Percentiles rank a stretch among this genome's conserved stretches.
Conservation (phyloP, 2,113 vertebrate species). For the Seriola quinqueradiata region DNA sequence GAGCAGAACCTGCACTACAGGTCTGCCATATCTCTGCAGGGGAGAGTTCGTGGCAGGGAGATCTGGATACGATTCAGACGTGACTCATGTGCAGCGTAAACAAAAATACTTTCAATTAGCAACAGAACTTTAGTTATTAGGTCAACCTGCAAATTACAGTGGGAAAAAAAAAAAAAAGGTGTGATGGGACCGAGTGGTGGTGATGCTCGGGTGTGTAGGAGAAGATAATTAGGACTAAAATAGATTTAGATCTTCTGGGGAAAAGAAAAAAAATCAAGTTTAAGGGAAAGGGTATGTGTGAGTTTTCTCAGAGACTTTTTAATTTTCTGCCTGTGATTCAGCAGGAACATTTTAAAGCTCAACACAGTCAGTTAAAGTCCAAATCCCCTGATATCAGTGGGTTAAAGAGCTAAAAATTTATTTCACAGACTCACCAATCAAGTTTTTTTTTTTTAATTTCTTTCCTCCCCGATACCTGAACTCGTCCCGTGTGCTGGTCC, state of each 20-base stretch:
- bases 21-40: too few species aligned
- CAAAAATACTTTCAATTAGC: not conserved
- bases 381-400: too few species aligned
- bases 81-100: not conserved
- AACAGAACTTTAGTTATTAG: not conserved
- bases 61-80: not conserved
- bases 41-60: not conserved
- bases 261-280: not conserved
- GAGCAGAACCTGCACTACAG: not conserved
- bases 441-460: too few species aligned
- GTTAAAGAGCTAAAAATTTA: too few species aligned
- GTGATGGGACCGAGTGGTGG: too few species aligned
- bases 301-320: not conserved
- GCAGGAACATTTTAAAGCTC: too few species aligned
- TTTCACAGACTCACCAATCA: not conserved
- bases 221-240: not conserved
- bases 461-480: too few species aligned
- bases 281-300: not conserved
- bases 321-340: not conserved
- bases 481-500: too few species aligned
- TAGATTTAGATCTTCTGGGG: too few species aligned
- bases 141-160: not conserved
- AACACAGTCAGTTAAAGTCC: too few species aligned
- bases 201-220: not conserved
- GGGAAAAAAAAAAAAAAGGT: not conserved